Percentiles rank a stretch among this genome's conserved stretches.
These are phyloP conservation scores for Cetonia aurata DNA, from an alignment of 2,888 invertebrate species.

Conservation along the genomic window DNA sequence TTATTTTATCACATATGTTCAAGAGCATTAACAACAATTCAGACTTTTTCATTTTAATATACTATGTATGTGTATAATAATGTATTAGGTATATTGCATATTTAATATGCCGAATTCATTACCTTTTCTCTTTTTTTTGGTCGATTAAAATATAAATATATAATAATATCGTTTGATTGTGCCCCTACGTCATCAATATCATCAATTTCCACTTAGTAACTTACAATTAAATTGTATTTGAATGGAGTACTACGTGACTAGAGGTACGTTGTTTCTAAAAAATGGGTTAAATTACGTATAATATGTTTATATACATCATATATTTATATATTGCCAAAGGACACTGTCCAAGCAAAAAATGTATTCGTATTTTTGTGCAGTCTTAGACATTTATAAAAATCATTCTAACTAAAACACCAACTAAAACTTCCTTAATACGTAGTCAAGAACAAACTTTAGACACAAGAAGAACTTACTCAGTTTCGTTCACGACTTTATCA, in stretches of 20 bases:
- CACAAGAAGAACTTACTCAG: too few relatives aligned
- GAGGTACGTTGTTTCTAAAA: slow-evolving; percentile 18
- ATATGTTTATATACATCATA: background rate
- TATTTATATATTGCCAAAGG: slow-evolving; percentile 18
- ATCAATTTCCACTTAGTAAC: slow-evolving; percentile 7
- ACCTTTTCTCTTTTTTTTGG: slow-evolving; percentile 53
- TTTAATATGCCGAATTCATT: slow-evolving; percentile 52
- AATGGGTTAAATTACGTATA: background rate
- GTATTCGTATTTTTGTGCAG: too few relatives aligned
- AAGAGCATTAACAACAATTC: slow-evolving; percentile 60
- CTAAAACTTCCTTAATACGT: too few relatives aligned
- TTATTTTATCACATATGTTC: slow-evolving; percentile 59
- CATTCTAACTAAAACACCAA: too few relatives aligned
- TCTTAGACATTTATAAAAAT: too few relatives aligned
- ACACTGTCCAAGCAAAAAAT: background rate
- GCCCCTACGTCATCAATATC: slow-evolving; percentile 48
- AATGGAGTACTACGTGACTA: slow-evolving; percentile 25
- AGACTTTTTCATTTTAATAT: slow-evolving; percentile 57
- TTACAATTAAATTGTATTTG: slow-evolving; percentile 29
- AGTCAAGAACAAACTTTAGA: too few relatives aligned
- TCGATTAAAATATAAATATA: slow-evolving; percentile 40
- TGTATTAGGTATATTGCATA: slow-evolving; percentile 52
- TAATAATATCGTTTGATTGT: slow-evolving; percentile 54
- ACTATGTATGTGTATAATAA: slow-evolving; percentile 30
- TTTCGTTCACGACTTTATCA: too few relatives aligned